phyloP scores from a whole-genome alignment of 2,888 invertebrate genomes.

The Plebejus anna region DNA sequence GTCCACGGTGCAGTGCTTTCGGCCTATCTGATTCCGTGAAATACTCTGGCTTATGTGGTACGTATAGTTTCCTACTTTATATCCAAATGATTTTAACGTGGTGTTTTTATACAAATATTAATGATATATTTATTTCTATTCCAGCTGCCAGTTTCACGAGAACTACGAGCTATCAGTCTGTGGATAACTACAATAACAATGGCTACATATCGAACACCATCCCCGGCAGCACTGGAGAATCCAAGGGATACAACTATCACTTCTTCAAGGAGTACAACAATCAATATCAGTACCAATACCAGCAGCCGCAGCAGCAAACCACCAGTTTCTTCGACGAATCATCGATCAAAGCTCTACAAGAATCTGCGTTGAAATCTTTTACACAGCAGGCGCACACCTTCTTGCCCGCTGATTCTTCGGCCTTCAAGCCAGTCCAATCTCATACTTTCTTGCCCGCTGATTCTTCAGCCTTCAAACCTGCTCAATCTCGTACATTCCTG shows the following conservation, averaged over 20 bases:
- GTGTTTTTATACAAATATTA: conserved; percentile 28
- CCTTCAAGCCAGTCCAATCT: conserved; percentile 9
- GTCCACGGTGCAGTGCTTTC: conserved; percentile 84
- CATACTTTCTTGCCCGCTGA: conserved; percentile 7
- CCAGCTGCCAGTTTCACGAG: conserved; percentile 66
- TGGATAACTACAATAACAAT: conserved; percentile 59
- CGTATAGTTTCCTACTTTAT: conserved; percentile 54
- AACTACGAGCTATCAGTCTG: conserved; percentile 63
- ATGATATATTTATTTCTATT: conserved; percentile 44
- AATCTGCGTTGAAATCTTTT: conserved; percentile 15
- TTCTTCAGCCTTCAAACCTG: conserved; percentile 2
- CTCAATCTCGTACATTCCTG: conserved; percentile 4
- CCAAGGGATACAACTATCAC: conserved; percentile 64
- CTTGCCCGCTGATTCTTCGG: conserved; percentile 14
- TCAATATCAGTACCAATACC: conserved; percentile 57
- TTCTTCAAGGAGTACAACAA: conserved; percentile 64
- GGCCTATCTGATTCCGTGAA: conserved; percentile 85
- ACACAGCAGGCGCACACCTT: background rate
- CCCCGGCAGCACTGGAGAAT: conserved; percentile 73
- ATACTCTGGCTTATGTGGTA: conserved; percentile 89
- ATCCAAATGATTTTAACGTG: background rate
- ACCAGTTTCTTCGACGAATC: background rate
- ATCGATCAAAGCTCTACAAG: conserved; percentile 12
- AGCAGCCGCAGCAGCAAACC: conserved; percentile 48
- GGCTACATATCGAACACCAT: conserved; percentile 77